Base-by-base conservation (phyloP, 2,797 vertebrate species). In the Pseudomugil tenellus region DNA sequence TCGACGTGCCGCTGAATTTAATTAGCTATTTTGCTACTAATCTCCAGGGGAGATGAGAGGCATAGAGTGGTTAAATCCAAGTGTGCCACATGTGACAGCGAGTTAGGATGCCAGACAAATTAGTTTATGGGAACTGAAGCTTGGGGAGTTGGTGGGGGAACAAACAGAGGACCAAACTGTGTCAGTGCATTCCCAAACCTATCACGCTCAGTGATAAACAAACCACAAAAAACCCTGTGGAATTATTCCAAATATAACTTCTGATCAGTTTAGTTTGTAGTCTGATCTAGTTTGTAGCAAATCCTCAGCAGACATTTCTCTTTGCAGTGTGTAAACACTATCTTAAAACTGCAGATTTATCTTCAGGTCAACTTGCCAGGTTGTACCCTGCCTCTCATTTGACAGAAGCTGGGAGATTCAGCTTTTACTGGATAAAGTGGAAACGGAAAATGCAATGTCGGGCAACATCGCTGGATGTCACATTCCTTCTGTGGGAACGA, bases 1-100 rank as follows among this genome's bases (percentile, higher is more conserved):
- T 67, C 72, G 73, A 66, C 80, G 75, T 73, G 80, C 61, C 19
- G 67, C 76, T 80, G 76, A 83, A 89, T 87, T 89, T 88, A 91
- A 92, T 92, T 85, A 89, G 75, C 84, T 81, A 65, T 77, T 86
- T 75, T 81, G 80, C 74, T 41, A 35, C 72, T 68, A 43, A 81
- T 84, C 79, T 69, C 51, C 85, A 81, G 82, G 87, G 84, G 87
- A 85, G 80, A 29, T 14, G 70, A 80, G 78, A 85, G 74, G 79
- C 77, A 55, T 29, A 61, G 83, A 67, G 82, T 60, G 76, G 68
- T 80, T 87, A 72, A 83, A 86, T 83, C 79, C 84, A 83, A 85
- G 79, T 74, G 81, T 63, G 76, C 71, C 84, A 84, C 84, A 31
- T 41, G 83, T 77, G 84, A 75, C 73, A 51, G 19, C 12, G 52